phyloP scores from a whole-genome alignment of 2,888 invertebrate genomes.

The Camptogramma bilineatum region DNA sequence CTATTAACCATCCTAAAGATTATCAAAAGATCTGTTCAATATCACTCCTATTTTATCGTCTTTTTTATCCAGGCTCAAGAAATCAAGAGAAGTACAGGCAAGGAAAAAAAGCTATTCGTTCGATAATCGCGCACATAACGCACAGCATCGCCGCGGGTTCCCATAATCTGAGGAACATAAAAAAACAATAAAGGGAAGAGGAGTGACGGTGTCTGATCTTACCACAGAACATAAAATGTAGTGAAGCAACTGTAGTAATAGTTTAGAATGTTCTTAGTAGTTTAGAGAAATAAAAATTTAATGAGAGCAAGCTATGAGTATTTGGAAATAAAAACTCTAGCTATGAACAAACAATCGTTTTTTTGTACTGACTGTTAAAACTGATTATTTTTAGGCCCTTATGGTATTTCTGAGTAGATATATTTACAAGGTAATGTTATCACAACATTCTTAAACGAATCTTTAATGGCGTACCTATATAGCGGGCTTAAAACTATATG shows the following conservation, averaged over 20 bases:
- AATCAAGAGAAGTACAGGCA: slow-evolving; percentile 13
- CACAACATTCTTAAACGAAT: too few species aligned
- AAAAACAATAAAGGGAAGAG: slow-evolving; percentile 74
- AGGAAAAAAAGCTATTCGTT: slow-evolving; percentile 33
- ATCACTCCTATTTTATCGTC: not conserved
- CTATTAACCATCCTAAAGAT: not conserved
- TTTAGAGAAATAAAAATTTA: not conserved
- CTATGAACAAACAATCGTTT: not conserved
- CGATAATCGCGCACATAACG: slow-evolving; percentile 44
- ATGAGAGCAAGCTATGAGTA: not conserved
- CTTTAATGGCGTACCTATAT: too few species aligned
- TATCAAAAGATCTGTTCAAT: not conserved
- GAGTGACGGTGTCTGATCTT: slow-evolving; percentile 56
- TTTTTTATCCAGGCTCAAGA: slow-evolving; percentile 19
- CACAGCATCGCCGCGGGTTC: slow-evolving; percentile 34
- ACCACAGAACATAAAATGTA: slow-evolving; percentile 33
- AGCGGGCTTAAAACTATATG: too few species aligned
- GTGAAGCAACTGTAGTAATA: slow-evolving; percentile 27
- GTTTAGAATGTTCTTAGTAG: not conserved
- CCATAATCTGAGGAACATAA: slow-evolving; percentile 49
- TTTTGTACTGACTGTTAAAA: too few species aligned
- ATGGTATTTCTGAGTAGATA: too few species aligned
- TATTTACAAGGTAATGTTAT: too few species aligned
- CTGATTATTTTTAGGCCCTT: too few species aligned
- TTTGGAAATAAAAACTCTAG: too few species aligned